Conservation (phyloP, 2,113 vertebrate species). For the Mobula hypostoma region DNA sequence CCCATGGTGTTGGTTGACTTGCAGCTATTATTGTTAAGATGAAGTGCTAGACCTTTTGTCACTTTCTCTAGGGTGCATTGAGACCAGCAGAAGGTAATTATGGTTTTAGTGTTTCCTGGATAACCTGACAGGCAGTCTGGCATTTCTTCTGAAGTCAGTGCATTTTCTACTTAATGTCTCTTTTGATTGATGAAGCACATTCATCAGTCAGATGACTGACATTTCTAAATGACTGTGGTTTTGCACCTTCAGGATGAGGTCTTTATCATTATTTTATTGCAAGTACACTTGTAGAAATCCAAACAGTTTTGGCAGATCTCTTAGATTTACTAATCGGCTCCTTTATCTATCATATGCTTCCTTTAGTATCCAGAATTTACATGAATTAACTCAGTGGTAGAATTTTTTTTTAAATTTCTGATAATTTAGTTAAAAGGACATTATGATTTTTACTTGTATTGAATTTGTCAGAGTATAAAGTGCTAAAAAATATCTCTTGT, state of each 20-base stretch:
- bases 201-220: conserved; percentile 61
- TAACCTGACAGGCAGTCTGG: conserved; percentile 63
- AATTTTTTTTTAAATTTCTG: not conserved
- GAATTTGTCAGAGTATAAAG: not conserved
- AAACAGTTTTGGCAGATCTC: conserved; percentile 61
- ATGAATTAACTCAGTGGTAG: conserved; percentile 46
- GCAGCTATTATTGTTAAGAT: conserved; percentile 34
- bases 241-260: conserved; percentile 67
- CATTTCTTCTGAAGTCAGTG: conserved; percentile 56
- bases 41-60: conserved; percentile 43
- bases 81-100: conserved; percentile 57
- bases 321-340: conserved; percentile 62
- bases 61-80: conserved; percentile 51
- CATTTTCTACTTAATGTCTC: conserved; percentile 65
- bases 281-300: conserved; percentile 64
- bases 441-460: not conserved
- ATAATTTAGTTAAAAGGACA: not conserved
- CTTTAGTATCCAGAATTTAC: conserved; percentile 55
- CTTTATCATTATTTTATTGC: conserved; percentile 76
- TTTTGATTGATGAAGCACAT: conserved; percentile 61
- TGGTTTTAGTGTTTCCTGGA: conserved; percentile 54
- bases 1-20: conserved; percentile 28
- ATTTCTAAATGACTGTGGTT: conserved; percentile 66
- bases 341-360: conserved; percentile 64
- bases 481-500: not conserved